Evolutionary conservation across 2,888 invertebrate species (phyloP).

Genomic region (Lapara coniferarum): DNA sequence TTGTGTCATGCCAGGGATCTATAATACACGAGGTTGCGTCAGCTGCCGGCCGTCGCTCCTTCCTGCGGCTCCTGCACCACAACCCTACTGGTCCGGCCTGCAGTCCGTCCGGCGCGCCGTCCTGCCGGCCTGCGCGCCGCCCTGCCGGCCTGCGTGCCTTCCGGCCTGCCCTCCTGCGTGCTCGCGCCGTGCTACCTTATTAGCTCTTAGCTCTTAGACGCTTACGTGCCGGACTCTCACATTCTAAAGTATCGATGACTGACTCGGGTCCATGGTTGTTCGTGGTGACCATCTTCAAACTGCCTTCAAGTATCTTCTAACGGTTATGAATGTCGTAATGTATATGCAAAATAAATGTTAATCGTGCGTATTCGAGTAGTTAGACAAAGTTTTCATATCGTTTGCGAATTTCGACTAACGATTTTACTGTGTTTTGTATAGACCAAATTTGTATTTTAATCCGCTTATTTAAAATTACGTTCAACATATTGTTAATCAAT

Average conservation of each 20-base stretch:
- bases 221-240: slow-evolving; percentile 19
- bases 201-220: slow-evolving; percentile 19
- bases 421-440: background rate
- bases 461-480: background rate
- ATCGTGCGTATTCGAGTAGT: slow-evolving; percentile 2
- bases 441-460: background rate
- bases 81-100: slow-evolving; percentile 3
- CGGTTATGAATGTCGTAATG: slow-evolving; percentile 15
- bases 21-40: slow-evolving; percentile 40
- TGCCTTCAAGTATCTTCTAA: slow-evolving; percentile 22
- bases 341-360: slow-evolving; percentile 14
- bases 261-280: slow-evolving; percentile 22
- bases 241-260: slow-evolving; percentile 23
- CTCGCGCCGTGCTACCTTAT: slow-evolving; percentile 29
- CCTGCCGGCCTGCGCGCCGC: slow-evolving; percentile 5
- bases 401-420: slow-evolving; percentile 1
- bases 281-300: slow-evolving; percentile 20
- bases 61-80: slow-evolving; percentile 22
- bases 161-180: background rate
- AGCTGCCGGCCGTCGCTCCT: slow-evolving; percentile 21
- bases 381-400: slow-evolving; percentile 13
- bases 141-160: slow-evolving; percentile 15
- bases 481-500: background rate
- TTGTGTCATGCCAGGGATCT: slow-evolving; percentile 45
- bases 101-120: background rate